Evolutionary conservation across 2,113 vertebrate species (phyloP).

Genomic region (Scomber scombrus): DNA sequence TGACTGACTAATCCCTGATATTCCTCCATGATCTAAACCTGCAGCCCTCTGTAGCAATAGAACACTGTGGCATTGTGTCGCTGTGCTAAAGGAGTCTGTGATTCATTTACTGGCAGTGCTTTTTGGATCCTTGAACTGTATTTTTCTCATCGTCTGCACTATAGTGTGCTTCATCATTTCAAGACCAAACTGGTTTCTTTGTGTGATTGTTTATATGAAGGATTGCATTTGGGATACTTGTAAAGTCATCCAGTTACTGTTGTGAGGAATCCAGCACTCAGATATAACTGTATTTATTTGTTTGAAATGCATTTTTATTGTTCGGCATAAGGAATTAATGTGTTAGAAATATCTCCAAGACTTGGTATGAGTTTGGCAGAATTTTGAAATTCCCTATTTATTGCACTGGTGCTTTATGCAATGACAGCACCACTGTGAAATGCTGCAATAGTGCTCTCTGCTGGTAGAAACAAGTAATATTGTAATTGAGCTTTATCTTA

Average conservation of each 20-base stretch:
- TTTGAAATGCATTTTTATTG: conserved; percentile 27
- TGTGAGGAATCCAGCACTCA: conserved; percentile 4
- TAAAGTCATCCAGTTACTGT: conserved; percentile 8
- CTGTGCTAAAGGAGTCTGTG: conserved; percentile 68
- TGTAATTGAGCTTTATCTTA: neutral
- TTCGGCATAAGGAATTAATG: conserved; percentile 17
- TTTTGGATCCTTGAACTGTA: conserved; percentile 64
- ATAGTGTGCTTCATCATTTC: conserved; percentile 49
- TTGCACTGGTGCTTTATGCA: conserved; percentile 47
- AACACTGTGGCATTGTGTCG: conserved; percentile 80
- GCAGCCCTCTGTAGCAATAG: conserved; percentile 67
- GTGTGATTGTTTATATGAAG: conserved; percentile 40
- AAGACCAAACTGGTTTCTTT: conserved; percentile 46
- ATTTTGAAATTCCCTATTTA: conserved; percentile 45
- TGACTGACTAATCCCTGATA: conserved; percentile 77
- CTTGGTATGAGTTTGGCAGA: conserved; percentile 41
- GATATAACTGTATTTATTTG: conserved; percentile 19
- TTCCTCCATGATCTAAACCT: conserved; percentile 82
- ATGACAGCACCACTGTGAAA: conserved; percentile 15
- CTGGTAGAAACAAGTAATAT: conserved; percentile 65
- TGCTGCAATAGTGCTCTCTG: conserved; percentile 81
- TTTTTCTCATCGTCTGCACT: conserved; percentile 65
- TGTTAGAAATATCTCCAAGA: conserved; percentile 35
- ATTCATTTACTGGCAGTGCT: conserved; percentile 74
- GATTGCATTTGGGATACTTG: conserved; percentile 33